phyloP scores from a whole-genome alignment of 2,888 invertebrate genomes.

The Morinoia aosen region DNA sequence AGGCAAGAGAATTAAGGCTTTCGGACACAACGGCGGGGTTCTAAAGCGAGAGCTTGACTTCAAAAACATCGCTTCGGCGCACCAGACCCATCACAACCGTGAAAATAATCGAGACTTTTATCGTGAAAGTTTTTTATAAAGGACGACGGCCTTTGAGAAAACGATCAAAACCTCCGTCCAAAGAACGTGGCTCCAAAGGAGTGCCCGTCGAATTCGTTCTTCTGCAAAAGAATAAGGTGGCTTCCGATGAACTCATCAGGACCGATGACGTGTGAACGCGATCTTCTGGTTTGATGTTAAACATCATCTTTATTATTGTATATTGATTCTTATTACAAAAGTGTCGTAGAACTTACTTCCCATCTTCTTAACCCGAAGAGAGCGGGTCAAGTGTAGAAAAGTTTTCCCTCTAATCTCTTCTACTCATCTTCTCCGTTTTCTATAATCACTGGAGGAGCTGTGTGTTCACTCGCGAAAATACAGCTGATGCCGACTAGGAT shows the following conservation, averaged over 20 bases:
- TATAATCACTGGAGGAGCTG: too few relatives aligned
- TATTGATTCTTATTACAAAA: too few relatives aligned
- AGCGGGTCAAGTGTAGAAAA: too few relatives aligned
- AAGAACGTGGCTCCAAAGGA: background rate
- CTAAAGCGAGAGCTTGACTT: conserved; percentile 19
- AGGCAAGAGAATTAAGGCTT: conserved; percentile 14
- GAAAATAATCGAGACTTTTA: conserved; percentile 24
- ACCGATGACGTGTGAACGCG: background rate
- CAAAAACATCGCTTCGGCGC: background rate
- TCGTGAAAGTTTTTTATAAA: conserved; percentile 3
- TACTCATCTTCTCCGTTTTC: too few relatives aligned
- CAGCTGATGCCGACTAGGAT: too few relatives aligned
- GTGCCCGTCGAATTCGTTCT: background rate
- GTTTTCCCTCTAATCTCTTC: too few relatives aligned
- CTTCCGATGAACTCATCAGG: background rate
- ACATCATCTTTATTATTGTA: too few relatives aligned
- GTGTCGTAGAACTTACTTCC: too few relatives aligned
- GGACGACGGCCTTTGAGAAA: background rate
- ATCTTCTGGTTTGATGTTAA: background rate
- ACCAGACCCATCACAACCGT: background rate
- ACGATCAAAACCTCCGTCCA: background rate
- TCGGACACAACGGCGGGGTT: background rate
- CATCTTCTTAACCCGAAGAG: too few relatives aligned
- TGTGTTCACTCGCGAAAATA: too few relatives aligned
- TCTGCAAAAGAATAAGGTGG: background rate